Base-by-base conservation (phyloP, 2,888 invertebrate species). In the Himalopsyche tibetana region DNA sequence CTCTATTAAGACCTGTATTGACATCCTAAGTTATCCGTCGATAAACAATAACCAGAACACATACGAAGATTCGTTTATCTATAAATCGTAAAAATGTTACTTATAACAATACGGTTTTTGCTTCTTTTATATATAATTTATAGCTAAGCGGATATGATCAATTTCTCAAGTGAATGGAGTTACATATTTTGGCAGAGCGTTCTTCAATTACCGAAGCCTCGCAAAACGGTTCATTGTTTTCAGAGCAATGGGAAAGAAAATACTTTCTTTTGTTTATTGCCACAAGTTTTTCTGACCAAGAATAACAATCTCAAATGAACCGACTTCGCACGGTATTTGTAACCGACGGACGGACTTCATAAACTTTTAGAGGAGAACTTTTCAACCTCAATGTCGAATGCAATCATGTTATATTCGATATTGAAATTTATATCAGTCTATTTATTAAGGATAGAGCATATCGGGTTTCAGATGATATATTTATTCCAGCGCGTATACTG, bases 181-280 rank as follows among this genome's bases (percentile, higher is more conserved):
- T 36, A 74, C 38, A 36, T 36, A 36, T 74, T 74, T 74, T 36
- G 28, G 74, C 74, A 38, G 36, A 38, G 74, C 74, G 74, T 36
- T 38, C 74, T 74, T 74, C 74, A 74, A 74, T 74, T 74, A 74
- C 74, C 74, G 74, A 74, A 74, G 74, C 74, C 74, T 74, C 74
- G 36, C 74, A 74, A 74, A 74, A 74, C 36, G 74, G 38, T 74
- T 74, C 74, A 74, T 74, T 74, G 74, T 74, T 74, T 74, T 74
- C 12, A 4, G 38, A 74, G 15, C n/a, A 74, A 11, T 74, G 74
- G 74, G 19, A 74, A 74, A 74, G 74, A 74, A 74, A 74, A 74
- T 36, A 1, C 74, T 36, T 74, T 74, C 74, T 38, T 74, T 74
- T 74, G 74, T 74, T 36, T 74, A 36, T 36, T 38, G 36, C 9